phyloP scores from a whole-genome alignment of 2,797 vertebrate species.

The Peromyscus nudipes region DNA sequence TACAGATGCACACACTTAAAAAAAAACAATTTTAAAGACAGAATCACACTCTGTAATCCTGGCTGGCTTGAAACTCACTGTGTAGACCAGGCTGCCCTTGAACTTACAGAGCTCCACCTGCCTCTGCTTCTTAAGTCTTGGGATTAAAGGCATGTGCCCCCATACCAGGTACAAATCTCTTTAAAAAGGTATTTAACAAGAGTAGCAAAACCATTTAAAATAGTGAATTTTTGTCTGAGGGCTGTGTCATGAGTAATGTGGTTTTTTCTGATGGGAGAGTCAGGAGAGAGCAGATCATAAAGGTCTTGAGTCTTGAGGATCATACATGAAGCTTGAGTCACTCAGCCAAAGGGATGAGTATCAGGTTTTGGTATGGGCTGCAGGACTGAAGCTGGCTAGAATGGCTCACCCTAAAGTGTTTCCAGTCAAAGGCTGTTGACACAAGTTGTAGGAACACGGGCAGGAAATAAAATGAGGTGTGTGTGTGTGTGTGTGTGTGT shows the following conservation, averaged over 20 bases:
- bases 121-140: neutral
- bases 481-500: neutral
- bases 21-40: neutral
- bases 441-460: neutral
- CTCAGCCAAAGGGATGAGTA: neutral
- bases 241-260: neutral
- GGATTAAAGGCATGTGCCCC: neutral
- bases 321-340: neutral
- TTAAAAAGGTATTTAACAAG: neutral
- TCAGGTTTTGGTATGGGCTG: neutral
- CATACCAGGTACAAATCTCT: neutral
- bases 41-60: neutral
- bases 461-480: neutral
- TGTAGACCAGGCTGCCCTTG: neutral
- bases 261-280: neutral
- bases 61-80: neutral
- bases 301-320: neutral
- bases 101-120: neutral
- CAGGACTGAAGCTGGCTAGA: neutral
- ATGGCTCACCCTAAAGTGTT: neutral
- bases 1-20: neutral
- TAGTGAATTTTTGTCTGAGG: neutral
- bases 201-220: slow-evolving; percentile 16
- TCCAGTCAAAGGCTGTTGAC: neutral
- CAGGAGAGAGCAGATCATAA: neutral